Percentiles rank a stretch among this genome's conserved stretches.
Conservation (phyloP, 2,797 vertebrate species). For the Molossus molossus region DNA sequence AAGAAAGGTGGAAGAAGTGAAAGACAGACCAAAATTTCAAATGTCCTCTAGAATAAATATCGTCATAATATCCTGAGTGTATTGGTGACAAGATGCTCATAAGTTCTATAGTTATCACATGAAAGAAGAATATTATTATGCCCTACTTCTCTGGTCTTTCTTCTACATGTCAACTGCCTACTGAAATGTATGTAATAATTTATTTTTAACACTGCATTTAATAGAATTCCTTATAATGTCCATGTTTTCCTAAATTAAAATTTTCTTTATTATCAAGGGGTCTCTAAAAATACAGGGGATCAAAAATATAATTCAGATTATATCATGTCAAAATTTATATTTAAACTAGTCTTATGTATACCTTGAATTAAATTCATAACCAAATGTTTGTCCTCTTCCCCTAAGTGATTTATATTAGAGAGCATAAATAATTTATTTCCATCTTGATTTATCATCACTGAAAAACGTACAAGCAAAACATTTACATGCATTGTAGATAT, state of each 20-base stretch:
- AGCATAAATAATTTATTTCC: constrained; percentile 10
- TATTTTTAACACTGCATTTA: background rate
- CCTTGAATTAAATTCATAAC: constrained; percentile 37
- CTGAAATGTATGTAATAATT: background rate
- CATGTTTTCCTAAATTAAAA: background rate
- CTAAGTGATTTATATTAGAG: constrained; percentile 3
- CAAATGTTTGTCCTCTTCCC: background rate
- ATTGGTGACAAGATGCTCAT: background rate
- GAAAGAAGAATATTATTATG: background rate
- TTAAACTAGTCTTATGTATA: constrained; percentile 8
- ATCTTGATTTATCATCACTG: constrained; percentile 33
- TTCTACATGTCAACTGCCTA: background rate
- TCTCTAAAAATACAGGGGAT: constrained; percentile 10
- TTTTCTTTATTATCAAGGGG: background rate
- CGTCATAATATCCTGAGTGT: background rate
- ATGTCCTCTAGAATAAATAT: background rate
- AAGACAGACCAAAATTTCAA: background rate
- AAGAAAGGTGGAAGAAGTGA: background rate
- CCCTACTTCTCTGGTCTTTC: background rate
- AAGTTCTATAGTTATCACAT: background rate
- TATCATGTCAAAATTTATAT: constrained; percentile 20
- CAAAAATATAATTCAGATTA: constrained; percentile 32
- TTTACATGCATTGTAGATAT: background rate
- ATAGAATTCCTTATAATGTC: constrained; percentile 14
- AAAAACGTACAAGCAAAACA: background rate